Evolutionary conservation across 2,888 invertebrate species (phyloP), one percentile per base, ranked within the genome.

Genomic region (Stenurella melanura): DNA sequence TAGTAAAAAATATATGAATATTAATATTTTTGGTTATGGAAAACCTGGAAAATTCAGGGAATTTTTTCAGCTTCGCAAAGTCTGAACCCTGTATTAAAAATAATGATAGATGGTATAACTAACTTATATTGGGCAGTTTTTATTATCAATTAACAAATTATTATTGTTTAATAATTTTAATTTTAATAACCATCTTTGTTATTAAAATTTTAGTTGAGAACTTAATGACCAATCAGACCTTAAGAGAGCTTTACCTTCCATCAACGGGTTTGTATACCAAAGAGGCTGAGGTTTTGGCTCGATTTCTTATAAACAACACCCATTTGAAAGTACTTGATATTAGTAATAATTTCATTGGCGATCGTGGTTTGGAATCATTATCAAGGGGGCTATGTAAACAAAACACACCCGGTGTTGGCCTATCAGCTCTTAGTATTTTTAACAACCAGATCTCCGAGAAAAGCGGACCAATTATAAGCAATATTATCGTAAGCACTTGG

Each of bases 401-500:
- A 77, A 85, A 80, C 12, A 78, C 75, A 50, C 76, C 77, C 34
- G 85, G 85, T 30, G 61, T 75, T 67, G 88, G 88, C 10, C 76
- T 89, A 21, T 87, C 87, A 9, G 88, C 87, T 50, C 81, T 89
- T 70, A 86, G 88, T 54, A 83, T 89, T 73, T 86, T 87, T 79
- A 89, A 88, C 74, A 89, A 88, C 76, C 88, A 88, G 79, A 81
- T 89, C 26, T 87, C 88, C 6, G 88, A 88, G 74, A 88, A 87
- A 82, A 88, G 88, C 79, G 88, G 86, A 72, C 80, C 83, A 78
- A 84, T 85, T 70, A 83, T 89, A 64, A 84, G 83, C 73, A 86
- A 81, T 80, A 87, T 88, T 72, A 87, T 89, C 83, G 88, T 89
- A 83, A 86, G 85, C 83, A 68, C 38, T 12, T 30, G n/a, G 63